Evolutionary conservation across 2,113 vertebrate genomes (phyloP).

Genomic region (Tachycineta bicolor): DNA sequence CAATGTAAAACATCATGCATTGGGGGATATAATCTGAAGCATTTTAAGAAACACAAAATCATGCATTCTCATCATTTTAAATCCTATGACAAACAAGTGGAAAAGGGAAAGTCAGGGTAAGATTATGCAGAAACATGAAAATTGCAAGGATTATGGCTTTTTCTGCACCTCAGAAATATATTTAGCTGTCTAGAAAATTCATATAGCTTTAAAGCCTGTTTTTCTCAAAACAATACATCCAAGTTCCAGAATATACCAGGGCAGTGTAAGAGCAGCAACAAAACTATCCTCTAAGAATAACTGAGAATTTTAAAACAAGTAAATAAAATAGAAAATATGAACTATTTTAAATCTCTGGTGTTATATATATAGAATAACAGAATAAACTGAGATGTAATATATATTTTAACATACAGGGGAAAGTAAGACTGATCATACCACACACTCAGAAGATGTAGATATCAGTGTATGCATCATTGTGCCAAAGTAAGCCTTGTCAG

Average conservation of each 20-base stretch:
- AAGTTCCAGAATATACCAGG: not conserved
- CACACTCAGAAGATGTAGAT: conserved; percentile 52
- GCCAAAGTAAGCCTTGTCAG: conserved; percentile 49
- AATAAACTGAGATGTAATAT: not conserved
- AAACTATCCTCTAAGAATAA: not conserved
- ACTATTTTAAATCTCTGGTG: not conserved
- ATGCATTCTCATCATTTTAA: not conserved
- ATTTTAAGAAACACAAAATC: not conserved
- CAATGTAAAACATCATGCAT: not conserved
- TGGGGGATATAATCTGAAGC: not conserved
- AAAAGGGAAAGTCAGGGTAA: not conserved
- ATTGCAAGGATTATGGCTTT: not conserved
- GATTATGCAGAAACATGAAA: not conserved
- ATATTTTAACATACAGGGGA: not conserved
- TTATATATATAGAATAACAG: not conserved
- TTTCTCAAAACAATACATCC: not conserved
- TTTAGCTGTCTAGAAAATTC: not conserved
- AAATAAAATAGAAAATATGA: not conserved
- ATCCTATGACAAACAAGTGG: not conserved
- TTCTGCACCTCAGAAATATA: not conserved
- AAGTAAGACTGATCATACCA: conserved; percentile 55
- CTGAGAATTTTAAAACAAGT: not conserved
- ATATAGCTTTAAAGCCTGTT: not conserved
- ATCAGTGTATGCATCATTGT: conserved; percentile 39
- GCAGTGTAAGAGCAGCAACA: not conserved